A percentile compares a stretch with the other conserved stretches of the same genome.
phyloP scores from a whole-genome alignment of 2,888 invertebrate species.

The Lamellibrachia columna region DNA sequence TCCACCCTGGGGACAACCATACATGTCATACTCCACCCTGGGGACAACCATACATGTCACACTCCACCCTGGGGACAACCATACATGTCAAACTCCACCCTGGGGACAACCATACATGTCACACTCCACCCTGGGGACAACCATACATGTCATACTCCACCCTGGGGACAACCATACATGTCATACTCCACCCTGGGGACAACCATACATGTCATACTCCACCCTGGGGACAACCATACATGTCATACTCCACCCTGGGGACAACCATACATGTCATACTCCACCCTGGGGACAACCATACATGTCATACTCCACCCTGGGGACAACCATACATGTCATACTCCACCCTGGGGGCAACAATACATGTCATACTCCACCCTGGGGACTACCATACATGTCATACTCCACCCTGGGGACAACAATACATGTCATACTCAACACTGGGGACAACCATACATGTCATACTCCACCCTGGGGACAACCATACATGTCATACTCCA shows the following conservation, averaged over 20 bases:
- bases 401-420: neutral
- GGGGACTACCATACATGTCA: neutral
- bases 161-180: neutral
- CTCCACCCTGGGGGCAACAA: neutral
- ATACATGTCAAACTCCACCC: neutral
- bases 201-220: neutral
- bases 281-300: neutral
- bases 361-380: neutral
- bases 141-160: neutral
- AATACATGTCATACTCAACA: too few species aligned
- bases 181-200: neutral
- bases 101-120: neutral
- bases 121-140: neutral
- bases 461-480: too few species aligned
- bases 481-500: too few species aligned
- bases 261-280: neutral
- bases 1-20: conserved; percentile 60
- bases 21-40: conserved; percentile 95
- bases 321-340: neutral
- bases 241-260: neutral
- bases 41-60: neutral
- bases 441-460: too few species aligned
- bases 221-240: neutral
- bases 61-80: neutral
- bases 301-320: neutral